Base-by-base conservation (phyloP, 2,888 invertebrate genomes). In the Aphidius colemani region DNA sequence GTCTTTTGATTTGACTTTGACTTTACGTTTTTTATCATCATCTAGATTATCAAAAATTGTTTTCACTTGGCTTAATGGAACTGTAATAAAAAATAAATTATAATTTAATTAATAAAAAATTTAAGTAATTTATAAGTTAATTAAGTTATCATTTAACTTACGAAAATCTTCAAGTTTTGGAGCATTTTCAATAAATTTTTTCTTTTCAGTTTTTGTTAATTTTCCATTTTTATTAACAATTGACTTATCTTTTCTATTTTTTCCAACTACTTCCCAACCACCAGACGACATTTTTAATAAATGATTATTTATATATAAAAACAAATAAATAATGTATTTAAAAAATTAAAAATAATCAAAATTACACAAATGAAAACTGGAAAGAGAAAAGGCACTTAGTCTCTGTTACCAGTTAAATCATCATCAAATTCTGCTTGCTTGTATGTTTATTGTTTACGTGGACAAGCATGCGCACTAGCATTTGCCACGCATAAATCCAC, bases 81-180 rank as follows among this genome's bases (percentile, higher is more conserved):
- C 92, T 92, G 75, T 61, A 69, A 75, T 68, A 63, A 53, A 39
- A 63, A 68, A 66, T 69, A 66, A 40, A 66, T 66, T 70, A 59
- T 41, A 9, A 18, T 30, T 13, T 18, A 30, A 53, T 59, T 41
- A 7, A 50, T 9, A n/a, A 61, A 13, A 53, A 57, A 50, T 70
- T 64, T 57, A 67, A 9, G 56, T 10, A 7, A n/a, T 7, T 43
- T 46, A 44, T n/a, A 67, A 57, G 56, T 61, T 56, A 63, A 7
- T n/a, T 59, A 65, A 46, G 6, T 2, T 30, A 30, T 45, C 7
- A 30, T 39, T 39, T 70, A 71, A 86, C 90, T 87, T 84, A 92
- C 92, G 84, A 76, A 91, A 86, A 82, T 92, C 92, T 78, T 92
- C 91, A 68, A 90, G 85, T 85, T 90, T 91, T 40, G 89, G 88